Conservation (phyloP, 2,113 vertebrate genomes). For the Osmerus mordax region DNA sequence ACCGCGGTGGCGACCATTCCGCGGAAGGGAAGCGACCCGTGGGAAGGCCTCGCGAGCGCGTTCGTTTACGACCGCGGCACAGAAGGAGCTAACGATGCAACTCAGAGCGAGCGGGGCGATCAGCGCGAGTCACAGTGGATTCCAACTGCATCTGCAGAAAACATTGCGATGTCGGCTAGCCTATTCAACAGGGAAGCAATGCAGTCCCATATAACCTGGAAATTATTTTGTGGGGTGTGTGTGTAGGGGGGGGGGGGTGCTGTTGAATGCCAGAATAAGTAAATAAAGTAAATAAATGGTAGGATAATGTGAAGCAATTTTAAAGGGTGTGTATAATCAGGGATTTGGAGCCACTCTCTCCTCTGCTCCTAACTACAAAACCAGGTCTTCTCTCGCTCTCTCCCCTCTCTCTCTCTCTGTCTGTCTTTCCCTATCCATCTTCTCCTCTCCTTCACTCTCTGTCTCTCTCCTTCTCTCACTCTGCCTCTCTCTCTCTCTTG, state of each 20-base stretch:
- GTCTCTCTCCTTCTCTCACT: slow-evolving; percentile 7
- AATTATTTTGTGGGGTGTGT: slow-evolving; percentile 5
- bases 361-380: slow-evolving; percentile 59
- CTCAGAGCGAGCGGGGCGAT: neutral
- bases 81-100: slow-evolving; percentile 3
- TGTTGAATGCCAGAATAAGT: slow-evolving; percentile 55
- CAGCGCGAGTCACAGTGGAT: slow-evolving; percentile 1
- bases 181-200: slow-evolving; percentile 35
- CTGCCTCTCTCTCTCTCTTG: slow-evolving; percentile 32
- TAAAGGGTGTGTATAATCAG: slow-evolving; percentile 58
- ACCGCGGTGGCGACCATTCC: too few species aligned
- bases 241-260: slow-evolving; percentile 29
- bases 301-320: slow-evolving; percentile 53
- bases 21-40: neutral
- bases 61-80: neutral
- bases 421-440: neutral
- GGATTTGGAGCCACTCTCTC: slow-evolving; percentile 63
- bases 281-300: slow-evolving; percentile 56
- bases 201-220: slow-evolving; percentile 20
- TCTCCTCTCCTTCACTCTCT: neutral
- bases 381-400: slow-evolving; percentile 21
- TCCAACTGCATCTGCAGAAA: slow-evolving; percentile 15
- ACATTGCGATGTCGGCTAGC: slow-evolving; percentile 38
- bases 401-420: neutral
- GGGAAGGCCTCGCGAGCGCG: neutral